Base-by-base conservation (phyloP, 2,888 invertebrate genomes). In the Torymus auratus region DNA sequence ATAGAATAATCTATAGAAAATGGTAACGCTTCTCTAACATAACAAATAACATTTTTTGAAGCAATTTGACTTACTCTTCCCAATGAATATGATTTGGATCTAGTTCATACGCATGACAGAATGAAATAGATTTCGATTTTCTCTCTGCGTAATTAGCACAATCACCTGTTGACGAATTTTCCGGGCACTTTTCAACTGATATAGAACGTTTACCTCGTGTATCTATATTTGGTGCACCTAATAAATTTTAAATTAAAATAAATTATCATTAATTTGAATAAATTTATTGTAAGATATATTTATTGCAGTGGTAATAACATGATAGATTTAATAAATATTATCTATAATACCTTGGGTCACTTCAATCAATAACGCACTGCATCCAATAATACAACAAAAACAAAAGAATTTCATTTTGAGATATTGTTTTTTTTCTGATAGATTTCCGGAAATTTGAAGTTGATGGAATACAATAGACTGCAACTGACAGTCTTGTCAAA, bases 131-230 rank as follows among this genome's bases (percentile, higher is more conserved):
- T 41, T 74, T 50, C 1, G 64, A 65, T 53, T 60, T 5, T 64
- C 58, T 41, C 15, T 17, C 23, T 7, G 80, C 80, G 13, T 69
- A 75, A 14, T 5, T 14, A 2, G 1, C 4, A 20, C 81, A 81
- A 41, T 73, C 14, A 15, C 56, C 64, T 1, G 1, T 0, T 28
- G 71, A 58, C 7, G 68, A 52, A 53, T 65, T 61, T 28, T 65
- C 15, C 12, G 81, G 81, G 7, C 81, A 81, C 0, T 3, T 28
- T 61, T 81, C 78, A 7, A 20, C 0, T 3, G 55, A 14, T 12
- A 71, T 0, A 7, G 73, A 58, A n/a, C 81, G 78, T 50, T 74
- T 78, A 12, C 69, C 14, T 12, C 73, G 69, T n/a, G 60, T 17
- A 2, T 28, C 17, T 15, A 17, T 53, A 14, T 20, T n/a, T 15